These are phyloP conservation scores for Etheostoma nigrum DNA, from an alignment of 2,797 vertebrate genomes.

Conservation along the genomic window DNA sequence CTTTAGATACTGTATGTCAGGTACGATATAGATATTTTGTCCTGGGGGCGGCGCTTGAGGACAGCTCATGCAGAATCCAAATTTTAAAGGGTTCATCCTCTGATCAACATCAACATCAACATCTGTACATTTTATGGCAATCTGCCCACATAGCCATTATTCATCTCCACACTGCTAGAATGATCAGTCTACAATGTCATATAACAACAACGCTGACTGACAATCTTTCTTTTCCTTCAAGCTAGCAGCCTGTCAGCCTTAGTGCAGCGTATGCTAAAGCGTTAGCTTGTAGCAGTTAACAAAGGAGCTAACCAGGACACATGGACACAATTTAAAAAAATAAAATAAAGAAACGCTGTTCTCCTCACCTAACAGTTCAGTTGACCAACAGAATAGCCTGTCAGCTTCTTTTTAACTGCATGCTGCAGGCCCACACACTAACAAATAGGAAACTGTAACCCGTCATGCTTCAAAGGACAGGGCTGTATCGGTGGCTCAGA, in stretches of 20 bases:
- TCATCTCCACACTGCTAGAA: not conserved
- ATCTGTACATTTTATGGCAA: constrained; percentile 25
- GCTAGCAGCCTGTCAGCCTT: constrained; percentile 6
- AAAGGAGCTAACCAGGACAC: constrained; percentile 1
- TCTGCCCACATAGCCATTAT: constrained; percentile 2
- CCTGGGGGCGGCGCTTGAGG: constrained; percentile 34
- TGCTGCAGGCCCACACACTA: not conserved
- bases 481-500: constrained; percentile 4
- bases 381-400: too few species aligned
- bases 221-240: constrained; percentile 12
- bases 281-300: not conserved
- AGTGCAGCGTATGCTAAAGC: not conserved
- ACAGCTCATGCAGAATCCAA: constrained; percentile 2
- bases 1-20: not conserved
- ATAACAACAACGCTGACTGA: not conserved
- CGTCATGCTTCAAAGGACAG: not conserved
- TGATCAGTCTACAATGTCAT: constrained; percentile 4
- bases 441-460: not conserved
- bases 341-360: not conserved
- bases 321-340: not conserved
- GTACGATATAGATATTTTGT: not conserved
- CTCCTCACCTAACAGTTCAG: not conserved
- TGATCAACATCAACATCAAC: constrained; percentile 3
- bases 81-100: constrained; percentile 6
- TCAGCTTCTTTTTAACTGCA: not conserved